phyloP scores from a whole-genome alignment of 1,140 invertebrate species.

The Drosophila insularis region DNA sequence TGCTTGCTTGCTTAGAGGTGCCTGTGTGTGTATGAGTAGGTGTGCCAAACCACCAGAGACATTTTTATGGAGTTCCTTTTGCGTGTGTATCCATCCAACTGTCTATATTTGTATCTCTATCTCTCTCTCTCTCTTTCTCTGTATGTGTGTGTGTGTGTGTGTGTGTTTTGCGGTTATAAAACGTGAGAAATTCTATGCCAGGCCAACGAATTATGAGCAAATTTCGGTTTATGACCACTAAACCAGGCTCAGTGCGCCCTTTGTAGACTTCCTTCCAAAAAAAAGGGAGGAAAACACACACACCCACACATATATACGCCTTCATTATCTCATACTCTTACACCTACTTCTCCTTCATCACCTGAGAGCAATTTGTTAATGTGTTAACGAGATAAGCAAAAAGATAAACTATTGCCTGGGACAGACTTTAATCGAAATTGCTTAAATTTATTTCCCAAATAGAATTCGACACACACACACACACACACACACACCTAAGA shows the following conservation, averaged over 20 bases:
- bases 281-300: too few relatives aligned
- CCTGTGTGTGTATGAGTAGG: slow-evolving; percentile 4
- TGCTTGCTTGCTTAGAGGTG: neutral
- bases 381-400: slow-evolving; percentile 49
- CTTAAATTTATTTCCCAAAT: neutral
- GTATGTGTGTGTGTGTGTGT: neutral
- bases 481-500: neutral
- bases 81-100: slow-evolving; percentile 9
- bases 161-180: slow-evolving; percentile 55
- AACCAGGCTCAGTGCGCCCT: slow-evolving; percentile 52
- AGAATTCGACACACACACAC: neutral
- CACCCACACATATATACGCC: too few relatives aligned
- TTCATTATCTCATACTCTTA: neutral
- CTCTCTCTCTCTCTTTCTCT: neutral
- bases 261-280: neutral
- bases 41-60: slow-evolving; percentile 60
- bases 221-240: slow-evolving; percentile 76
- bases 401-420: slow-evolving; percentile 2
- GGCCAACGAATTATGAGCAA: slow-evolving; percentile 68
- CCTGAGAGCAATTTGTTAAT: slow-evolving; percentile 62
- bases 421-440: slow-evolving; percentile 1
- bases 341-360: neutral
- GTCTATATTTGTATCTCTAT: slow-evolving; percentile 1
- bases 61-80: slow-evolving; percentile 60
- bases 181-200: slow-evolving; percentile 67